Evolutionary conservation across 1,140 invertebrate genomes (phyloP), one percentile per base, ranked within the genome.

Genomic region (Tribolium castaneum): DNA sequence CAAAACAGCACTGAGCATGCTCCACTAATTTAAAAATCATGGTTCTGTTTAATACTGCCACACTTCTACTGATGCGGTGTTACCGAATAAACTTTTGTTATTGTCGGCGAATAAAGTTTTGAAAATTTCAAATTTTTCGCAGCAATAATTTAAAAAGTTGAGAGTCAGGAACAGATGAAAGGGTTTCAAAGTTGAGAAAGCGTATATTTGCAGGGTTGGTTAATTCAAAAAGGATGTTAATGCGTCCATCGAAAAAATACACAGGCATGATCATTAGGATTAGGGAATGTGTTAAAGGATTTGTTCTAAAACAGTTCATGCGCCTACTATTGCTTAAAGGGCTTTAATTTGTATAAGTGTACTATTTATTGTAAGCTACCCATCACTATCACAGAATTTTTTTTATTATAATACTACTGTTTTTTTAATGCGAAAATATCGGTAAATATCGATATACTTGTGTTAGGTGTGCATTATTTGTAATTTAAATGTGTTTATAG

Each of bases 1-100:
- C 70, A 66, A 66, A 66, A 66, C 45, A 30, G 39, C 12, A 72
- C 70, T 72, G 70, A 72, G 70, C 70, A 72, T 72, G 70, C 70
- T 54, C 70, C 1, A 34, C 22, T 72, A 51, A 72, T 51, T 51
- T 72, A 72, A 72, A 72, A 72, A 72, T 54, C 70, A 72, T 72
- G 70, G 70, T 49, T 51, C 70, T 72, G 70, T 72, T 72, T 72
- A 66, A 66, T 35, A 39, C 59, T 35, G 59, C 30, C 59, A 66
- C 30, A 66, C 59, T 66, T 66, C 9, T 35, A 66, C 59, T 35
- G 59, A 66, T 66, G 59, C 59, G 59, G 10, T 14, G 25, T 34
- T 66, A 66, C 25, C 30, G 30, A 35, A 66, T 66, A 66, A 66
- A 66, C 59, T 66, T 66, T 66, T 66, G 59, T 66, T 66, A 35